Evolutionary conservation across 2,888 invertebrate species (phyloP).

Genomic region (Diadromus collaris): DNA sequence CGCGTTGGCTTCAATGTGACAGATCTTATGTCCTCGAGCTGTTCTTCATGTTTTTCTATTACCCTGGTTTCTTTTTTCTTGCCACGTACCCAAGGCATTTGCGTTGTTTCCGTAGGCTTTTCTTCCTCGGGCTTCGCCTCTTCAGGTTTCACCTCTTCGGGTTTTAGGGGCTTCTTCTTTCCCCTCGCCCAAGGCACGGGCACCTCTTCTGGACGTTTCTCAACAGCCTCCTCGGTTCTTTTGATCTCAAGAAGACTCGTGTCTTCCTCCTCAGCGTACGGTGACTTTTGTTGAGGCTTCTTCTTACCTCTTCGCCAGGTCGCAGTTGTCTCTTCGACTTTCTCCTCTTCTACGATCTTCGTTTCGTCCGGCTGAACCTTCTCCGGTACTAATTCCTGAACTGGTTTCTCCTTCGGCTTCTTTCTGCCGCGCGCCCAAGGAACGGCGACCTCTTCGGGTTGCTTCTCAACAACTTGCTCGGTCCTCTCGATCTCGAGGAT

Average conservation of each 20-base stretch:
- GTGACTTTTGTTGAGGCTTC: constrained; percentile 62
- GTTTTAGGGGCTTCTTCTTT: constrained; percentile 65
- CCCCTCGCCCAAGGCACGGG: constrained; percentile 71
- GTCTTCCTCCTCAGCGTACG: constrained; percentile 69
- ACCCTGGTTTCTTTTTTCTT: constrained; percentile 63
- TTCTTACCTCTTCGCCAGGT: constrained; percentile 65
- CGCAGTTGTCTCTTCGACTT: constrained; percentile 64
- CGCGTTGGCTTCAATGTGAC: constrained; percentile 65
- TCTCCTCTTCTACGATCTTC: constrained; percentile 37
- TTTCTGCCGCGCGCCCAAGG: constrained; percentile 71
- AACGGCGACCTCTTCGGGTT: constrained; percentile 70
- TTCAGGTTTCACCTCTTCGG: constrained; percentile 49
- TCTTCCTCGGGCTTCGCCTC: constrained; percentile 61
- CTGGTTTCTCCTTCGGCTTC: constrained; percentile 69
- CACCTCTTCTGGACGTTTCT: constrained; percentile 61
- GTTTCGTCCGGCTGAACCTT: constrained; percentile 58
- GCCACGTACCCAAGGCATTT: constrained; percentile 64
- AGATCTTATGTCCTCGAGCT: constrained; percentile 68
- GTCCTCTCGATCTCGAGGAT: constrained; percentile 54
- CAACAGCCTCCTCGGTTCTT: constrained; percentile 48
- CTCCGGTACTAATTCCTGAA: constrained; percentile 68
- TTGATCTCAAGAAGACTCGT: constrained; percentile 61
- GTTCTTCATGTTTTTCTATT: constrained; percentile 65
- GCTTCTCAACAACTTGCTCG: constrained; percentile 59
- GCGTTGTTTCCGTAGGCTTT: constrained; percentile 63